Base-by-base conservation (phyloP, 2,888 invertebrate genomes). In the Ornithoptera alexandrae region DNA sequence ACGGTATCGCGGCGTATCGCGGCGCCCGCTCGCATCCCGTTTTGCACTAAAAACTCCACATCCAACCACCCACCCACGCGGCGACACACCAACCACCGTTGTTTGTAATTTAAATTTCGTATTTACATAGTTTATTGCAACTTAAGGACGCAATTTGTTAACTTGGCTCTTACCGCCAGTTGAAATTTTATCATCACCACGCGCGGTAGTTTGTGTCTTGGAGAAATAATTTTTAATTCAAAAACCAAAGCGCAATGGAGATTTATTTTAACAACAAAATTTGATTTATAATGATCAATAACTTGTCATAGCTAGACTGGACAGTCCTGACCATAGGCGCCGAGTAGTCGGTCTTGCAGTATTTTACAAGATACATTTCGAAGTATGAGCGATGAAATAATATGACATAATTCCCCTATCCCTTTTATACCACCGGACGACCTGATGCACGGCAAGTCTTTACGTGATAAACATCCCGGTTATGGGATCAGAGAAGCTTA, bases 71-170 rank as follows among this genome's bases (percentile, higher is more conserved):
- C 67, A 71, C 72, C 68, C 65, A 69, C 72, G 79, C 78, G 75
- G 67, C 57, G 59, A 59, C 72, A 61, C 68, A 36, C 62, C 59
- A 57, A 75, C 79, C 79, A 74, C 71, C 53, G 79, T 80, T 80
- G 84, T 87, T 87, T 84, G 86, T 88, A 85, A 88, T 89, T 88
- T 87, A 88, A 89, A 88, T 86, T 82, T 74, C 74, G 80, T 82
- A 89, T 89, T 88, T 84, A 83, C 87, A 88, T 90, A 88, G 85
- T 87, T 87, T 87, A 87, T 85, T 84, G 82, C 85, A 80, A 86
- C 85, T 87, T 85, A 86, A 86, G 84, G 87, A 88, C 82, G 84
- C 84, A 84, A 87, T 89, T 88, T 85, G 86, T 87, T 85, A 82
- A 82, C 83, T 83, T 80, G 79, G 80, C 82, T 79, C 75, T 82